Evolutionary conservation across 1,140 invertebrate species (phyloP).

Genomic region (Lepidurus packardi): DNA sequence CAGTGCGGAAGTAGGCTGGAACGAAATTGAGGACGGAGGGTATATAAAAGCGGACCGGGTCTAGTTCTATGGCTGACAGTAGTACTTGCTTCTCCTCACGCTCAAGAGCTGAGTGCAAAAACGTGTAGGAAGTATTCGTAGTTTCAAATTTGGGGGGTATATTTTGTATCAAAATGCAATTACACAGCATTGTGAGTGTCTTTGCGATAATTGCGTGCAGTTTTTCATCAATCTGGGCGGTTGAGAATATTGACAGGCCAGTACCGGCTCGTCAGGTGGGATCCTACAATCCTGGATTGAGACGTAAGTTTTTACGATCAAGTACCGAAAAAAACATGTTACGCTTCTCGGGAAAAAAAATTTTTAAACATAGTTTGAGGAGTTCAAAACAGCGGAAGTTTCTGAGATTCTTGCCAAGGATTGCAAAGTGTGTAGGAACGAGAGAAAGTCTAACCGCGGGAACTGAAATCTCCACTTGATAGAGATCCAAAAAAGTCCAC

Average conservation of each 20-base stretch:
- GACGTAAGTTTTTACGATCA: not conserved
- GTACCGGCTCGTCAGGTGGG: not conserved
- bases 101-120: not conserved
- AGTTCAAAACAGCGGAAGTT: too few relatives aligned
- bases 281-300: not conserved
- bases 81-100: not conserved
- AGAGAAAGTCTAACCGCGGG: slow-evolving; percentile 1
- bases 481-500: not conserved
- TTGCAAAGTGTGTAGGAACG: not conserved
- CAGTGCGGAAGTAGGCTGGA: slow-evolving; percentile 11
- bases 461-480: slow-evolving; percentile 5
- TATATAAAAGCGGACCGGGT: slow-evolving; percentile 9
- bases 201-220: not conserved
- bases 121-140: not conserved
- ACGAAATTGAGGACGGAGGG: slow-evolving; percentile 11
- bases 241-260: not conserved
- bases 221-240: not conserved
- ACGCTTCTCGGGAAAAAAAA: too few relatives aligned
- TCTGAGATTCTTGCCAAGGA: too few relatives aligned
- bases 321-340: not conserved
- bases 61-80: slow-evolving; percentile 2
- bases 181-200: not conserved
- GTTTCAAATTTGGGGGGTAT: not conserved
- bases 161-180: not conserved
- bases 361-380: too few relatives aligned